Base-by-base conservation (phyloP, 2,797 vertebrate genomes). In the Pipistrellus pygmaeus region DNA sequence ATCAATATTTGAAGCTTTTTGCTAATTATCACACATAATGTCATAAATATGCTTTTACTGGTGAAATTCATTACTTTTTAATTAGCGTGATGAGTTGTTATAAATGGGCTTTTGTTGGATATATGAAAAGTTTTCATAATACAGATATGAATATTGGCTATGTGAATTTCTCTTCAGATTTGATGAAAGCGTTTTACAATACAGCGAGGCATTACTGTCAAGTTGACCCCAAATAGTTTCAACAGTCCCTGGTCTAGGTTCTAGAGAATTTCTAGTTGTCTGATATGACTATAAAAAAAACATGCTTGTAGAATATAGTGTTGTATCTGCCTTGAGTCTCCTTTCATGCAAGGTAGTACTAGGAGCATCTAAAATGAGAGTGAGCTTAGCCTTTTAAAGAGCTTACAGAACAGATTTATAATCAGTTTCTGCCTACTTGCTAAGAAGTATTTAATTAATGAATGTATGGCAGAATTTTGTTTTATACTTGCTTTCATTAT, bases 31-130 rank as follows among this genome's bases (percentile, higher is more conserved):
- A 83, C 66, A 32, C 3, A 77, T 20, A 46, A 81, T 77, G 60
- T 86, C 20, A 85, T 57, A 96, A 92, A 78, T 88, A 60, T 13
- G 8, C 13, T 90, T 80, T 69, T 78, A 69, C 71, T 88, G 9
- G 15, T 92, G 46, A 71, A 94, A 85, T 68, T 69, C 35, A 21
- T 57, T 85, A 30, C n/a, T 85, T 53, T 18, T 66, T 92, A 91
- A 92, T 95, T 92, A 92, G 6, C 13, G 88, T 91, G 30, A 83
- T 75, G n/a, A 25, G 69, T 85, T 86, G 27, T 72, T 94, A 88
- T 15, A 77, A 85, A 88, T 82, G 17, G 35, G 25, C 21, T 92
- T 11, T 85, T 93, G 15, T 48, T 90, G 44, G 55, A 83, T 48
- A 94, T 94, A 85, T 78, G 30, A 85, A 92, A 88, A 30, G 3